Base-by-base conservation (phyloP, 2,888 invertebrate species). In the Diadegma fenestrale region DNA sequence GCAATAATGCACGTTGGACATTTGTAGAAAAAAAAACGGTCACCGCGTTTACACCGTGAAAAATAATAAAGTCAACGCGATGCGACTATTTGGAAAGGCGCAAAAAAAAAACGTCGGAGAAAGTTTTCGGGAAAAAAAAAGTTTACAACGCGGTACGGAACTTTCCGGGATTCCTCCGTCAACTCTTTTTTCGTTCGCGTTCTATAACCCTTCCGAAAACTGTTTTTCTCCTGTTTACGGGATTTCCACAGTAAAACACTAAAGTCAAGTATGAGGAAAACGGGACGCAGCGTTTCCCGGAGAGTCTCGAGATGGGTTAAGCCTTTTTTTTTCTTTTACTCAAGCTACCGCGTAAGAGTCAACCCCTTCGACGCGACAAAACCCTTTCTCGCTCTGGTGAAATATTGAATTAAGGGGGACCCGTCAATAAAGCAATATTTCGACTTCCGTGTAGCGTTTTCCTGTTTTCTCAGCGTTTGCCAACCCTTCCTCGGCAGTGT, bases 371-470 rank as follows among this genome's bases (percentile, higher is more conserved):
- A 6, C 12, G 17, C 68, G 69, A 30, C 68, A 41, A 68, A 84
- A 87, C 87, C 88, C 88, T 88, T 87, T 88, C 87, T 78, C 78
- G 66, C 75, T 69, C 79, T 41, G 73, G 78, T 80, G 84, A 79
- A 82, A 88, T 86, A 86, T 88, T 68, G 82, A 86, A 89, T 89
- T 89, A 84, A 82, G 84, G 82, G 76, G 81, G 68, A 80, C 85
- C 90, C 88, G 51, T 89, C 90, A 92, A 93, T 93, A 93, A 93
- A 93, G 90, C 88, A 92, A 93, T 93, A 93, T 92, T 92, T 91
- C 92, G 92, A 92, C 91, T 91, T 87, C 86, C 87, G 86, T 37
- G 82, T 79, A 33, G n/a, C 8, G 37, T 8, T 4, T 33, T 33
- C 8, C 1, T n/a, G n/a, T 85, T 82, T 45, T 61, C 45, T 75